A percentile compares a stretch with the other conserved stretches of the same genome.
These are phyloP conservation scores for Coranthus polyacanthus DNA, from an alignment of 2,797 vertebrate genomes.

Conservation along the genomic window DNA sequence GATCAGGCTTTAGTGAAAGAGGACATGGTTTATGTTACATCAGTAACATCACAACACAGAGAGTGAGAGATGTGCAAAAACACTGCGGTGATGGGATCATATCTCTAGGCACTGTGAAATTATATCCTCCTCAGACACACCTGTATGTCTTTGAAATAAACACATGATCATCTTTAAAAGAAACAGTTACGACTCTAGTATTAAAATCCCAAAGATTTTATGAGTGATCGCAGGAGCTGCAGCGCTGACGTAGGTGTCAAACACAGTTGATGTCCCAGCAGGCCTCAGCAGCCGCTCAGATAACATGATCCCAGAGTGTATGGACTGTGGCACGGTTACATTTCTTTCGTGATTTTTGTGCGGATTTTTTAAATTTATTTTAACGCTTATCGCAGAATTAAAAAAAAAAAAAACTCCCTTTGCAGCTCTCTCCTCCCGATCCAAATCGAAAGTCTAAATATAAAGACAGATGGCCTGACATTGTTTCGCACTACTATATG, in stretches of 20 bases:
- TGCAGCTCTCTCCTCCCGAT: no score
- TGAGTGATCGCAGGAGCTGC: constrained; percentile 15
- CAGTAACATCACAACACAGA: constrained; percentile 30
- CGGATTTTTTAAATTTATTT: no score
- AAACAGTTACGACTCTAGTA: constrained; percentile 8
- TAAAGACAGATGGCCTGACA: no score
- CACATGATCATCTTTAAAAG: constrained; percentile 61
- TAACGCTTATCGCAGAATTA: no score
- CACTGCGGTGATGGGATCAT: constrained; percentile 18
- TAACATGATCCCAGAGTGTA: constrained; percentile 6
- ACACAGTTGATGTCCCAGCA: constrained; percentile 3
- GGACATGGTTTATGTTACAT: constrained; percentile 48
- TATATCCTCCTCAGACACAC: constrained; percentile 31
- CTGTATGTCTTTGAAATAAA: constrained; percentile 62
- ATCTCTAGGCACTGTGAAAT: constrained; percentile 35
- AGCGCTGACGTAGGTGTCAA: constrained; percentile 26
- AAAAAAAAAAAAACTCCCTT: no score
- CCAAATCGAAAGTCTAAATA: no score
- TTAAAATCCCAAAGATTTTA: constrained; percentile 38
- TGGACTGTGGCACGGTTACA: background rate
- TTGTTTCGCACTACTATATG: no score
- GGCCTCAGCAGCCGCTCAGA: constrained; percentile 21
- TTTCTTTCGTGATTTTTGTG: background rate
- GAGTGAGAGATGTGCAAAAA: constrained; percentile 25
- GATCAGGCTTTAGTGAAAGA: constrained; percentile 26